Percentiles rank a stretch among this genome's conserved stretches.
Evolutionary conservation across 2,797 vertebrate species (phyloP).

Genomic region (Clarias fuscus): DNA sequence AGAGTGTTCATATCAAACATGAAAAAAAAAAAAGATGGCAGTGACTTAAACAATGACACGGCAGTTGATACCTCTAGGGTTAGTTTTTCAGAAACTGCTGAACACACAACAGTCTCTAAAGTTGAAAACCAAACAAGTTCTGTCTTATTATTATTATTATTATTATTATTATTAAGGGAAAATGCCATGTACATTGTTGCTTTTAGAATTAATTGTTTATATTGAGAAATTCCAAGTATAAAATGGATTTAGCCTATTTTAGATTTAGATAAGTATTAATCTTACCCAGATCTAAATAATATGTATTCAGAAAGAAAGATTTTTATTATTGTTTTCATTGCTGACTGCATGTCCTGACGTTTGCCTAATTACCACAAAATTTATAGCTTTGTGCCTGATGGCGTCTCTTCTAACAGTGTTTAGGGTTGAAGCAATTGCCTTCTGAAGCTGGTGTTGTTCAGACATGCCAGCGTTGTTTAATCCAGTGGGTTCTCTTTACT

Average conservation of each 20-base stretch:
- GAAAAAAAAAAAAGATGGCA: too few species aligned
- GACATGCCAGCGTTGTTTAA: constrained; percentile 55
- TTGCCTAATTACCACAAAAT: constrained; percentile 48
- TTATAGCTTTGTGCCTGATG: constrained; percentile 62
- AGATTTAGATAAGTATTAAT: constrained; percentile 10
- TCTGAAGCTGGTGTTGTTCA: constrained; percentile 55
- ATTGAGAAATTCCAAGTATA: not conserved
- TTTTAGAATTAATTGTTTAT: not conserved
- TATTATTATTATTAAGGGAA: not conserved
- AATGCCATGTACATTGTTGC: not conserved
- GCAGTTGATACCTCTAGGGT: too few species aligned
- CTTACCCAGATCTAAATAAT: constrained; percentile 10
- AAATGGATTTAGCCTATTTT: not conserved
- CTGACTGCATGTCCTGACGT: constrained; percentile 36
- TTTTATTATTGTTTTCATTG: constrained; percentile 32
- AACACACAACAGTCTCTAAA: too few species aligned
- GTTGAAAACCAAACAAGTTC: too few species aligned
- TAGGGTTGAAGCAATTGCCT: constrained; percentile 65
- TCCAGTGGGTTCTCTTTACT: constrained; percentile 24
- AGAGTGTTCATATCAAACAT: too few species aligned
- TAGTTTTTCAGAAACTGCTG: too few species aligned
- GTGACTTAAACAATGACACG: too few species aligned
- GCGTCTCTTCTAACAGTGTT: constrained; percentile 52
- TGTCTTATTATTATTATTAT: too few species aligned
- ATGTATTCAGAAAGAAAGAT: constrained; percentile 3